Evolutionary conservation across 2,113 vertebrate species (phyloP).

Genomic region (Oncorhynchus clarkii): DNA sequence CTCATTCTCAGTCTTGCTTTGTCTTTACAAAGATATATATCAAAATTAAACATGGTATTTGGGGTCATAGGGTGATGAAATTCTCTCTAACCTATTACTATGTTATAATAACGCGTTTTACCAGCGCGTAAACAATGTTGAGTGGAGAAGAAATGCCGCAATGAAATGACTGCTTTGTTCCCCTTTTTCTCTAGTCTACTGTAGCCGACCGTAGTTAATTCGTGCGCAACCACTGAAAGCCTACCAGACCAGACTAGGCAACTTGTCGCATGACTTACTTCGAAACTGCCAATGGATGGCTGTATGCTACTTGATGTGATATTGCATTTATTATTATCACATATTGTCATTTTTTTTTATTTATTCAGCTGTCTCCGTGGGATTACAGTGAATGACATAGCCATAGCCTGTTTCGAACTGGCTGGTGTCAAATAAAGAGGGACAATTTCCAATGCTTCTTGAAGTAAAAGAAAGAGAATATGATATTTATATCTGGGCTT

Average conservation of each 20-base stretch:
- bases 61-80: neutral
- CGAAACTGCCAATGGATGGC: neutral
- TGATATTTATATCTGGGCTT: neutral
- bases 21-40: slow-evolving; percentile 42
- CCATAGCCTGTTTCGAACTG: no score
- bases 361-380: neutral
- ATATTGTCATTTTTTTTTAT: neutral
- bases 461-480: neutral
- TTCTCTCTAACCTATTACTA: neutral
- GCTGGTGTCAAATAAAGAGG: no score
- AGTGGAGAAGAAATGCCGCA: slow-evolving; percentile 59
- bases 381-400: neutral
- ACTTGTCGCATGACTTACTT: neutral
- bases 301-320: no score
- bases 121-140: neutral
- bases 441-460: neutral
- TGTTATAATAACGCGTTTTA: neutral
- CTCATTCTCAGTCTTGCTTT: slow-evolving; percentile 49
- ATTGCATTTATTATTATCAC: neutral
- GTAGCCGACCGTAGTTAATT: slow-evolving; percentile 65
- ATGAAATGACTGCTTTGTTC: slow-evolving; percentile 73
- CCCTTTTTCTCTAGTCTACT: slow-evolving; percentile 31
- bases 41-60: slow-evolving; percentile 17
- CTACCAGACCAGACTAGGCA: neutral
- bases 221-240: slow-evolving; percentile 27